Conservation (phyloP, 2,888 invertebrate species). For the Melanophora roralis region DNA sequence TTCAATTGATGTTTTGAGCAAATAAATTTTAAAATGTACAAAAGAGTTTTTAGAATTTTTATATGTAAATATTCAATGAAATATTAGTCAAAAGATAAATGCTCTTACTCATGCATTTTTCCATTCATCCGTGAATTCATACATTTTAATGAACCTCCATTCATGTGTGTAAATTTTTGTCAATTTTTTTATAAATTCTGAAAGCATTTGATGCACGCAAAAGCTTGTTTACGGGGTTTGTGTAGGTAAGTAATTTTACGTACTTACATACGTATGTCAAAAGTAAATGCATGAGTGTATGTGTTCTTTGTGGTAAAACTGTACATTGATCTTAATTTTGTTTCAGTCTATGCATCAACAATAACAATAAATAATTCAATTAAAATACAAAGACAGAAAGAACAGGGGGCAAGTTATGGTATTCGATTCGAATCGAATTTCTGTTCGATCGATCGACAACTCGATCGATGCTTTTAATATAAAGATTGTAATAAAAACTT, state of each 20-base stretch:
- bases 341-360: background rate
- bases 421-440: too few species aligned
- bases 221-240: background rate
- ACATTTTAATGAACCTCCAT: conserved; percentile 1
- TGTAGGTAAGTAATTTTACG: background rate
- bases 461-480: too few species aligned
- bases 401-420: too few species aligned
- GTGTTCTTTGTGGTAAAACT: background rate
- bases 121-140: background rate
- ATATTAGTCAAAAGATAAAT: conserved; percentile 34
- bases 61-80: background rate
- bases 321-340: background rate
- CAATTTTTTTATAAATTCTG: background rate
- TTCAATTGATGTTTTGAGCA: too few species aligned
- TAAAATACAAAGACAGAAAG: background rate
- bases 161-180: background rate
- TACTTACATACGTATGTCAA: background rate
- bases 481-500: too few species aligned
- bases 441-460: too few species aligned
- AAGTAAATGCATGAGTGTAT: too few species aligned
- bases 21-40: too few species aligned
- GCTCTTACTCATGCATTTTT: conserved; percentile 13
- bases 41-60: background rate
- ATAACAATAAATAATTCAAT: conserved; percentile 19
- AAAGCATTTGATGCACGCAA: too few species aligned